These are phyloP conservation scores for Pantherophis guttatus DNA, from an alignment of 2,113 vertebrate species.

Conservation along the genomic window DNA sequence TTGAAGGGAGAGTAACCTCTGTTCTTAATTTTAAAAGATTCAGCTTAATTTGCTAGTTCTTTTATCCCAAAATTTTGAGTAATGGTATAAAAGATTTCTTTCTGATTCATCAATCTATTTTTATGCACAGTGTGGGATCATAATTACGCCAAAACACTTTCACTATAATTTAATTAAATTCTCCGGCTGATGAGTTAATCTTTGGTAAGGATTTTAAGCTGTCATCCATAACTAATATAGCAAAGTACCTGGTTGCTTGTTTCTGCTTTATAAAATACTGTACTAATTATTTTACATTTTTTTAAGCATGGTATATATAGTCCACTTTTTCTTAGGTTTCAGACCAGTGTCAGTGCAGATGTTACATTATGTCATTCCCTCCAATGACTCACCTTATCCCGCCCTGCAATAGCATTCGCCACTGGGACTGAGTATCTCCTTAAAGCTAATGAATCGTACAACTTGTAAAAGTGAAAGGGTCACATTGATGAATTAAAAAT, in stretches of 20 bases:
- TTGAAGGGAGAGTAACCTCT: not conserved
- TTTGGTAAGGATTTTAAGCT: not conserved
- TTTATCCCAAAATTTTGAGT: not conserved
- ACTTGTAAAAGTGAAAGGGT: not conserved
- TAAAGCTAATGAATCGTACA: not conserved
- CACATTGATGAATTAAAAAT: not conserved
- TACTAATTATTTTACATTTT: not conserved
- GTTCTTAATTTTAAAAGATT: not conserved
- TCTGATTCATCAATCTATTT: not conserved
- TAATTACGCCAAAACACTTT: not conserved
- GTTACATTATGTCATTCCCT: not conserved
- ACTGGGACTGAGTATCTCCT: not conserved
- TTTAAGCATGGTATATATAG: not conserved
- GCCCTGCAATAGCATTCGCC: not conserved
- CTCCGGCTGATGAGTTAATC: not conserved
- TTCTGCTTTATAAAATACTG: not conserved
- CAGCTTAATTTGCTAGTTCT: no score
- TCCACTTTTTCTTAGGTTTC: not conserved
- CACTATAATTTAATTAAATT: not conserved
- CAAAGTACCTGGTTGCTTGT: not conserved
- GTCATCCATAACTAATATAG: not conserved
- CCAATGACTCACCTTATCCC: not conserved
- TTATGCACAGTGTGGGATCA: not conserved
- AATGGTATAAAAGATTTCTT: not conserved
- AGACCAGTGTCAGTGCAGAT: not conserved